Base-by-base conservation (phyloP, 2,797 vertebrate genomes). In the Prionace glauca region DNA sequence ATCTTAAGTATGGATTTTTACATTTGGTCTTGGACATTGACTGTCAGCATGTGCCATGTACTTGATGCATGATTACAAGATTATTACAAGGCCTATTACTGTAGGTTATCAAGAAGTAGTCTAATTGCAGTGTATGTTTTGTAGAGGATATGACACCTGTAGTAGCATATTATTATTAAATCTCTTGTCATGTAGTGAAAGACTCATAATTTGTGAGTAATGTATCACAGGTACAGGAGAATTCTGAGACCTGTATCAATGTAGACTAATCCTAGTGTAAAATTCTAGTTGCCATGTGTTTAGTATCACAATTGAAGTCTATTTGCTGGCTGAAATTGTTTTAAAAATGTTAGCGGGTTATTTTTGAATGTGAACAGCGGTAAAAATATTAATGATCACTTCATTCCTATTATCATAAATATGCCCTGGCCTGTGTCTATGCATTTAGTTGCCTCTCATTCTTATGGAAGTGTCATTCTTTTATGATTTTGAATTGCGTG, bases 1-100 rank as follows among this genome's bases (percentile, higher is more conserved):
- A 69, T 92, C 90, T 67, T 65, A 67, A 69, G n/a, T 92, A 67
- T 92, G 65, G 62, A 92, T 92, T 69, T 79, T 69, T 69, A 41
- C 69, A 20, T 92, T 92, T 36, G n/a, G 20, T 32, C 22, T 92
- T 92, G 62, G 62, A 92, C 41, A 74, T 14, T 56, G 36, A 50
- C 36, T 94, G 91, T 67, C 93, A 29, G 29, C 72, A 3, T 74
- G 12, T 8, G 56, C 69, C 45, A 94, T 72, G 69, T 74, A 45
- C 93, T 94, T 67, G 36, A 14, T 56, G 41, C 93, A 94, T 94
- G 67, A 18, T 94, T 50, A 94, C 24, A 94, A 50, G 45, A 74
- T 94, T 94, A 67, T 36, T 56, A 56, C 50, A 56, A 45, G 65
- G 41, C 16, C 56, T 71, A 36, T 45, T 71, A 45, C 62, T 41